These are phyloP conservation scores for Clusia tigrina DNA, from an alignment of 2,888 invertebrate genomes.

Conservation along the genomic window DNA sequence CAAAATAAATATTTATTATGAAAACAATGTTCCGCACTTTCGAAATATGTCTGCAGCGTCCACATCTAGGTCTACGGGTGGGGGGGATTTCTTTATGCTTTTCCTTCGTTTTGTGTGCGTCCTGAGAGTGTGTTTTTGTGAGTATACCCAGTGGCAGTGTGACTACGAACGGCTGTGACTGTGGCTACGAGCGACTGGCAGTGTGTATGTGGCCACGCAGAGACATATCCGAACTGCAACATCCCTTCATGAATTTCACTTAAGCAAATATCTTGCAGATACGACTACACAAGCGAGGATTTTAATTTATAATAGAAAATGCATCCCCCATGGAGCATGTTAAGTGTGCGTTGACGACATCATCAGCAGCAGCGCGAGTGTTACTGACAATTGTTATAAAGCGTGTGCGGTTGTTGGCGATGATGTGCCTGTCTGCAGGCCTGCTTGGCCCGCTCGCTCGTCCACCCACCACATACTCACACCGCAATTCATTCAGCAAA, in stretches of 20 bases:
- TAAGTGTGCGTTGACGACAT: neutral
- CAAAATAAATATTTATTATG: conserved; percentile 48
- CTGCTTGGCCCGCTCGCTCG: neutral
- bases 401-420: neutral
- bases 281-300: conserved; percentile 29
- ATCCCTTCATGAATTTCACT: conserved; percentile 37
- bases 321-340: conserved; percentile 17
- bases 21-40: conserved; percentile 43
- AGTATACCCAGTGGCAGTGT: too few relatives aligned
- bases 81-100: too few relatives aligned
- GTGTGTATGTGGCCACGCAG: conserved; percentile 23
- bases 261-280: conserved; percentile 43
- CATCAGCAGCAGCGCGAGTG: conserved; percentile 14
- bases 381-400: conserved; percentile 11
- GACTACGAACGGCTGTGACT: too few relatives aligned
- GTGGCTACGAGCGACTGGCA: conserved; percentile 32
- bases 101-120: neutral
- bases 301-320: conserved; percentile 41
- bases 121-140: too few relatives aligned
- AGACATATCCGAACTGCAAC: conserved; percentile 11
- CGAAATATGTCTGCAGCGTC: neutral
- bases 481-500: too few relatives aligned
- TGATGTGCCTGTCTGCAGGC: neutral
- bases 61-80: neutral
- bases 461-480: neutral